Base-by-base conservation (phyloP, 2,113 vertebrate species). In the Notiomystis cincta region DNA sequence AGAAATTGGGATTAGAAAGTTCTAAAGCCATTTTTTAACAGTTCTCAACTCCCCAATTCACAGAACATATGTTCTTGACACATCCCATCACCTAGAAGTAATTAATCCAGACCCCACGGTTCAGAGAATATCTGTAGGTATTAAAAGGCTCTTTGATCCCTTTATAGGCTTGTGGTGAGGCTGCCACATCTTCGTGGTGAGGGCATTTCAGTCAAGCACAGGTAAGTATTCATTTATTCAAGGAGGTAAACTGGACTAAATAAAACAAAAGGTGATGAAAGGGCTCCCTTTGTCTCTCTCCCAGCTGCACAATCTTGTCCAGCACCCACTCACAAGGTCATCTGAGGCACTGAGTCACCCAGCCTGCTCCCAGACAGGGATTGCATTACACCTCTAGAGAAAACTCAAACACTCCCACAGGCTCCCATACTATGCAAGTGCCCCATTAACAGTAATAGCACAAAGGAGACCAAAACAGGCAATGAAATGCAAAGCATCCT, bases 251-350 rank as follows among this genome's bases (percentile, higher is more conserved):
- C 22, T 7, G 8, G 75, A 42, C 37, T 76, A 50, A 87, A 80
- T 73, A 88, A 90, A 92, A 94, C 75, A 77, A 45, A 40, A 77
- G 50, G 42, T 70, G 81, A 89, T 77, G 64, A 90, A 92, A 92
- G 61, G 31, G 54, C 28, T 92, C 58, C 42, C 58, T 90, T 69
- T 7, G 3, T 40, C 57, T 79, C 56, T 87, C 38, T 83, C 87
- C 48, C 73, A 82, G 35, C 81, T 80, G 50, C 62, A 51, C 50
- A 79, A 9, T 72, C 82, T 72, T 48, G 40, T 76, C 62, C 66
- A 80, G 78, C 66, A 2, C 45, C 70, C 84, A 94, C 80, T 86
- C 76, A 69, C 27, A 66, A 82, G 72, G 51, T 84, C 84, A 91
- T 60, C 25, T 9, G 30, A 81, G 64, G 42, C 72, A 78, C 66